Evolutionary conservation across 2,888 invertebrate genomes (phyloP).

Genomic region (Oegoconia quadripuncta): DNA sequence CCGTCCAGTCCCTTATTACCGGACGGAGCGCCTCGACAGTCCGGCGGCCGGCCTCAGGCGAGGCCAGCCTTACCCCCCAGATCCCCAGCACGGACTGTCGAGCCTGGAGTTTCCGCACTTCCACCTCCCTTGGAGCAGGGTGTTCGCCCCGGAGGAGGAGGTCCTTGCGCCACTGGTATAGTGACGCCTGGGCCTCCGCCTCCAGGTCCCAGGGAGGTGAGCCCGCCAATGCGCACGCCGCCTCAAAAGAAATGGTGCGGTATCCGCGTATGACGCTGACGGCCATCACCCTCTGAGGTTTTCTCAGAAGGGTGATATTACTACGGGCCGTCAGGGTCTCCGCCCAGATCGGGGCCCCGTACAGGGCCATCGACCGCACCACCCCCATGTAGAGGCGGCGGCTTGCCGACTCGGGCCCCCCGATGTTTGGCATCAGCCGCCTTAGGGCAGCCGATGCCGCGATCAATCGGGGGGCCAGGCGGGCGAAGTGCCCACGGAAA

Average conservation of each 20-base stretch:
- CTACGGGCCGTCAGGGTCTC: neutral
- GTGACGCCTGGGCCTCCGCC: slow-evolving; percentile 4
- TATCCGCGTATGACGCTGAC: slow-evolving; percentile 11
- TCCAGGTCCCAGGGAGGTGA: slow-evolving; percentile 16
- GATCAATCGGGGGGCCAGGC: too few species aligned
- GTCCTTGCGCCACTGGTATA: neutral
- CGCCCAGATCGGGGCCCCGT: neutral
- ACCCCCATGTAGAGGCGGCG: neutral
- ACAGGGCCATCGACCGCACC: neutral
- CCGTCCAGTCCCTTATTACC: too few species aligned
- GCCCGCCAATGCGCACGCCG: slow-evolving; percentile 13
- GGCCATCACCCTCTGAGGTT: slow-evolving; percentile 6
- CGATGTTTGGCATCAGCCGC: neutral
- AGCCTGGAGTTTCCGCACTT: slow-evolving; percentile 4
- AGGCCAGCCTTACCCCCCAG: neutral
- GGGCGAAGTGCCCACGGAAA: neutral
- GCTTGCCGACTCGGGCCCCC: neutral
- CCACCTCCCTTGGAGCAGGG: neutral
- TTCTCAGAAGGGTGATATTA: neutral
- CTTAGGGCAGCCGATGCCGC: neutral
- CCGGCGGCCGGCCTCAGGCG: neutral
- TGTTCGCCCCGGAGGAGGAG: neutral
- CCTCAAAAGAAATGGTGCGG: slow-evolving; percentile 12
- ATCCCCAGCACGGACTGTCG: neutral
- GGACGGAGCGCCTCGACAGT: too few species aligned